These are phyloP conservation scores for Muscicapa comitata DNA, from an alignment of 2,797 vertebrate genomes.

Conservation along the genomic window DNA sequence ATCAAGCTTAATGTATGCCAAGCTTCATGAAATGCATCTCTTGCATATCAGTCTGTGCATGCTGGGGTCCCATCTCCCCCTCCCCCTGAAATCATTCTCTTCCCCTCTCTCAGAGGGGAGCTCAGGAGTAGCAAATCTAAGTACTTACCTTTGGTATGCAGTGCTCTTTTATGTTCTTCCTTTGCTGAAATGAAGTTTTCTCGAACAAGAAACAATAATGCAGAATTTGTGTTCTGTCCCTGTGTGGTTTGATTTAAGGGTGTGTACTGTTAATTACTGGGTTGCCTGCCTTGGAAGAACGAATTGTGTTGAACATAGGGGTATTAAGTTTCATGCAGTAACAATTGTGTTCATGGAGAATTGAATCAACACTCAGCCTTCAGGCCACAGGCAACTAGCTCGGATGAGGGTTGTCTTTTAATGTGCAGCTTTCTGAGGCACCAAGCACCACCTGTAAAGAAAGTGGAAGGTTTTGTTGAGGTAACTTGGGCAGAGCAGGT, in stretches of 20 bases:
- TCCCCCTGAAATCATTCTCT: not conserved
- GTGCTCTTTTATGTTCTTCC: not conserved
- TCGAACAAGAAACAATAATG: not conserved
- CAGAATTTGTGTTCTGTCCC: not conserved
- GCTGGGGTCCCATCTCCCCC: not conserved
- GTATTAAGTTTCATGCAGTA: not conserved
- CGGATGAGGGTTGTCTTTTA: not conserved
- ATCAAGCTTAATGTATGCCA: not conserved
- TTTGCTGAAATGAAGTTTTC: not conserved
- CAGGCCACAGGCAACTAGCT: not conserved
- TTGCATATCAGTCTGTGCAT: rapidly evolving
- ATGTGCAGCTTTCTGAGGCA: not conserved
- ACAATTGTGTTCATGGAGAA: not conserved
- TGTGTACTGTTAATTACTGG: not conserved
- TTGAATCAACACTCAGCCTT: not conserved
- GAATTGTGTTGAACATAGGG: not conserved
- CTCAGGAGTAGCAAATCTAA: not conserved
- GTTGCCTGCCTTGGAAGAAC: not conserved
- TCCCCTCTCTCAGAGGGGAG: not conserved
- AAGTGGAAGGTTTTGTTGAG: not conserved
- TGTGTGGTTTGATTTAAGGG: not conserved
- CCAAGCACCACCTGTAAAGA: not conserved
- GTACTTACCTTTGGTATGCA: not conserved
- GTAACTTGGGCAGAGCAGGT: not conserved
- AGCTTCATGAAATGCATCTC: not conserved